These are phyloP conservation scores for Lophotis ruficrista DNA, from an alignment of 2,113 vertebrate species.

Conservation along the genomic window DNA sequence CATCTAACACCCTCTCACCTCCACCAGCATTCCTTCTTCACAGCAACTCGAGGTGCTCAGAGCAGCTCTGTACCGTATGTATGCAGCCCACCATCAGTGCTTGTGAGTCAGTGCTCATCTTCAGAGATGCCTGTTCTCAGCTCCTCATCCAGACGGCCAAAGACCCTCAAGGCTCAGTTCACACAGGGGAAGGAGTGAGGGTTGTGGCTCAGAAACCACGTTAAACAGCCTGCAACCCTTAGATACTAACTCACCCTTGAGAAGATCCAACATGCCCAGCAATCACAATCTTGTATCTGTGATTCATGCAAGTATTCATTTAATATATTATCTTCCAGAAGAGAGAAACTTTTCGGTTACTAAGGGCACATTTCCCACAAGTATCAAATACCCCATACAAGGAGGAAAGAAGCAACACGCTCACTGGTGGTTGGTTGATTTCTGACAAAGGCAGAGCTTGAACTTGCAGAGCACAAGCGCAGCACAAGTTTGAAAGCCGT, in stretches of 20 bases:
- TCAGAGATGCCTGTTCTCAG: background rate
- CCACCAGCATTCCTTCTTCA: background rate
- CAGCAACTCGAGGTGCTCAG: background rate
- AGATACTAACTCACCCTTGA: background rate
- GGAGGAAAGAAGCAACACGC: background rate
- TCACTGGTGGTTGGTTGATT: background rate
- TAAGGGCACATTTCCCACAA: constrained; percentile 1
- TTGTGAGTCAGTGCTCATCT: background rate
- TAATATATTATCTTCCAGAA: background rate
- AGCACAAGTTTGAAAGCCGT: background rate
- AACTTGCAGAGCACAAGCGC: background rate
- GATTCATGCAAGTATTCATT: constrained; percentile 10
- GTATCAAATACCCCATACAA: background rate
- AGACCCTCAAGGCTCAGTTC: background rate
- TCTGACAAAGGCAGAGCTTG: background rate
- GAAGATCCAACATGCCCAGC: constrained; percentile 39
- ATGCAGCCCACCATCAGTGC: background rate
- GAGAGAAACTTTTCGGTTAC: background rate
- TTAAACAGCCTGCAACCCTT: constrained; percentile 10
- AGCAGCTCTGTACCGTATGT: background rate
- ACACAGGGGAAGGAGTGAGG: background rate
- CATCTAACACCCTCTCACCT: background rate
- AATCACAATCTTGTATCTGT: background rate
- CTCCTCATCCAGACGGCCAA: background rate
- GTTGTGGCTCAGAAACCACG: background rate